Evolutionary conservation across 2,113 vertebrate species (phyloP).

Genomic region (Columba livia): DNA sequence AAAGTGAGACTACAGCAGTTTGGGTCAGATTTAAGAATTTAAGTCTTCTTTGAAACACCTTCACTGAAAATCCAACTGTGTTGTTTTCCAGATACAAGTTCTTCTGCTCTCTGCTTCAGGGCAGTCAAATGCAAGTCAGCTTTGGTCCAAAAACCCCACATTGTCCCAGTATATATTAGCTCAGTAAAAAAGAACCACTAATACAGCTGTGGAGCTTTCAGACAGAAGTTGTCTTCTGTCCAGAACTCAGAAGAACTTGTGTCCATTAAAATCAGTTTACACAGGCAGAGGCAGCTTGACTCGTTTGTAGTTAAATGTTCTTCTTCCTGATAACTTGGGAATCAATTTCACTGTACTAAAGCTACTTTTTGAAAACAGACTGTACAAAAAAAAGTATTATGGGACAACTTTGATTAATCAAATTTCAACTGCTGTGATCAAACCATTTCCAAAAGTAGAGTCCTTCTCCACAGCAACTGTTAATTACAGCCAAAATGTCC

Average conservation of each 20-base stretch:
- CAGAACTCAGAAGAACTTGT: not conserved
- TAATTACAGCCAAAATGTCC: not conserved
- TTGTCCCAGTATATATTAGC: not conserved
- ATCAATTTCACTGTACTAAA: not conserved
- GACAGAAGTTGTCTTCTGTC: not conserved
- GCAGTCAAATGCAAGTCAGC: not conserved
- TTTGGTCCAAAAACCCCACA: not conserved
- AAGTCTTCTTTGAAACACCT: not conserved
- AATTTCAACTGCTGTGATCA: not conserved
- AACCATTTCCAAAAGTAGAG: not conserved
- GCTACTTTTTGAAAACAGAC: not conserved
- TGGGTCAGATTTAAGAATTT: not conserved
- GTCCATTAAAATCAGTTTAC: not conserved
- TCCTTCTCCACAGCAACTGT: not conserved
- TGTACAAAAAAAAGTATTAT: not conserved
- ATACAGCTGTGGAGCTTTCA: not conserved
- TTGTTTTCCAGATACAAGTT: not conserved
- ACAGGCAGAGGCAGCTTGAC: not conserved
- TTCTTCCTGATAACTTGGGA: not conserved
- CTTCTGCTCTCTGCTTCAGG: not conserved
- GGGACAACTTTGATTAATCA: not conserved
- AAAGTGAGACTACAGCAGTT: not conserved
- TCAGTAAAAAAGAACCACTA: not conserved
- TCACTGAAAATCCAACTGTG: not conserved
- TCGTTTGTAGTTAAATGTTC: not conserved